These are phyloP conservation scores for Takifugu ocellatus DNA, from an alignment of 2,797 vertebrate genomes.

Conservation along the genomic window DNA sequence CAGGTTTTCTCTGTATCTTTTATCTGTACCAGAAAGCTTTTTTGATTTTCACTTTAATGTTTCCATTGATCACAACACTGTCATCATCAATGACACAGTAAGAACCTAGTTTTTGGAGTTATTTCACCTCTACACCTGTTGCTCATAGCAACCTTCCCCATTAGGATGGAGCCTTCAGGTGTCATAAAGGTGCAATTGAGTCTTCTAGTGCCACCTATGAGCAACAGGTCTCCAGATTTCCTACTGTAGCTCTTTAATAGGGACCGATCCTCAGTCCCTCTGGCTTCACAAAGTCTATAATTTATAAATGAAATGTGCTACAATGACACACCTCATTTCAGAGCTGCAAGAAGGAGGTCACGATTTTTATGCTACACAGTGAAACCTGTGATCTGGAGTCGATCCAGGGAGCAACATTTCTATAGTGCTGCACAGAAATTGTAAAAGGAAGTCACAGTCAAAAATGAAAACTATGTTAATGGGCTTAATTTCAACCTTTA, in stretches of 20 bases:
- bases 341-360: neutral
- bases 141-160: conserved; percentile 6
- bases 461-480: neutral
- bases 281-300: conserved; percentile 14
- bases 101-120: neutral
- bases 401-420: too few relatives aligned
- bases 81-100: neutral
- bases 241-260: conserved; percentile 17
- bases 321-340: neutral
- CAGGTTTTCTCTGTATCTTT: conserved; percentile 27
- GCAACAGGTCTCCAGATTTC: too few relatives aligned
- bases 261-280: conserved; percentile 22
- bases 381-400: neutral
- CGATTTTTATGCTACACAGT: neutral
- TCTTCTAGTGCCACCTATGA: conserved; percentile 23
- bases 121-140: conserved; percentile 9
- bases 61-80: neutral
- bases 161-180: conserved; percentile 8
- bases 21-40: conserved; percentile 16
- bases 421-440: too few relatives aligned
- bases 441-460: neutral
- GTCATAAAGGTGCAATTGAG: conserved; percentile 24
- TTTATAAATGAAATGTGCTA: conserved; percentile 24
- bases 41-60: conserved; percentile 21
- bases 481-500: neutral